Evolutionary conservation across 2,113 vertebrate genomes (phyloP), one percentile per base, ranked within the genome.

Genomic region (Empidonax alnorum): DNA sequence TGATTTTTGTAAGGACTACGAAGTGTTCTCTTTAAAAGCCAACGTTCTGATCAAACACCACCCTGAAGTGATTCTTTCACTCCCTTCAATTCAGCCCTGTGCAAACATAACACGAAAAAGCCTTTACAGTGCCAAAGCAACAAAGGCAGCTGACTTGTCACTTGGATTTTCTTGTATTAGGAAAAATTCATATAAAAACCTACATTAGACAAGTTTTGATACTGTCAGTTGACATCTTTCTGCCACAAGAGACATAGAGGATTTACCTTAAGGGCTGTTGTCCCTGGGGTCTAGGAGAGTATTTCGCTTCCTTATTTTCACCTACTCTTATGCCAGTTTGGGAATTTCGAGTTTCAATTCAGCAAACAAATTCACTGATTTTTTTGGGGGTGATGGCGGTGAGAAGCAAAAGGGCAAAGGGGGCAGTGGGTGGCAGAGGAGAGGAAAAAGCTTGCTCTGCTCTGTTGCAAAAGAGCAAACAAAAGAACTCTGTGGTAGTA

Each of bases 401-500:
- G 55, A 90, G 39, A 92, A 58, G 20, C 25, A 53, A 59, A 92
- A 77, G 85, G 88, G 72, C 55, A 93, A 85, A 87, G n/a, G 42
- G 82, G 88, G 53, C 68, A 94, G 59, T 9, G 90, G 85, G 85
- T 92, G 76, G 85, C 72, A 91, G 47, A 82, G 49, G 37, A 94
- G 56, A 94, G 31, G 84, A 73, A 95, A 75, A 86, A 95, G 37
- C 65, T 84, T 37, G 30, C 56, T 90, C 61, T 84, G 80, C 86
- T 95, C 85, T 42, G 31, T 46, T 96, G 86, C 80, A 95, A 89
- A 92, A 96, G 3, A 95, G 79, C 82, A 93, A 91, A 96, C 90
- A 96, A 96, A 95, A 93, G 94, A 96, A 78, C 73, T 53, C 92
- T 50, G 85, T 84, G 92, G 86, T 94, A 89, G 80, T 84, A 93